Evolutionary conservation across 2,797 vertebrate species (phyloP).

Genomic region (Anabas testudineus): DNA sequence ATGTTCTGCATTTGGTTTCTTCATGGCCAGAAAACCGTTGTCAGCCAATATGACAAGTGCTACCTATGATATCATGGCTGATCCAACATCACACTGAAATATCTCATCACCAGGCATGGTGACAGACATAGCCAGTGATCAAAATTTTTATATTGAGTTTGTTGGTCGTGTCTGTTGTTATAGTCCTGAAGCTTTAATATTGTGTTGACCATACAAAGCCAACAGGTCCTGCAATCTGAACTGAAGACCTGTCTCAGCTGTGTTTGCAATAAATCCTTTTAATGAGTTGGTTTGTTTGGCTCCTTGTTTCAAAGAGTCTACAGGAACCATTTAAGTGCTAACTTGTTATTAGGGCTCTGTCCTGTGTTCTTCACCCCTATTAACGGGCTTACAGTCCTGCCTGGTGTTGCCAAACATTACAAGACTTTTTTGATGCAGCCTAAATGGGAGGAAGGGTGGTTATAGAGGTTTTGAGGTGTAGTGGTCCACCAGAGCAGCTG

Average conservation of each 20-base stretch:
- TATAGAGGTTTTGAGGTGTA: conserved; percentile 31
- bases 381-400: conserved; percentile 42
- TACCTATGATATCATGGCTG: no score
- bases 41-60: not conserved
- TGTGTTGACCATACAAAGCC: not conserved
- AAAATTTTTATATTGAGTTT: not conserved
- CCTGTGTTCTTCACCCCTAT: conserved; percentile 46
- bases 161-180: not conserved
- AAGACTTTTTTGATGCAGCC: conserved; percentile 56
- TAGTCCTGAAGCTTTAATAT: not conserved
- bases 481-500: conserved; percentile 54
- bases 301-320: conserved; percentile 49
- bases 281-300: conserved; percentile 41
- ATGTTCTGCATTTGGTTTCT: conserved; percentile 26
- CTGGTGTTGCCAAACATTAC: conserved; percentile 40
- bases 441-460: conserved; percentile 13
- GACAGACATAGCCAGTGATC: not conserved
- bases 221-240: conserved; percentile 3
- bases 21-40: not conserved
- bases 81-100: no score
- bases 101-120: no score
- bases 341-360: conserved; percentile 66
- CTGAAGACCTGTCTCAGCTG: conserved; percentile 40
- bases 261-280: conserved; percentile 57
- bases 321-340: conserved; percentile 65